Base-by-base conservation (phyloP, 2,888 invertebrate species). In the Andrena flavipes region DNA sequence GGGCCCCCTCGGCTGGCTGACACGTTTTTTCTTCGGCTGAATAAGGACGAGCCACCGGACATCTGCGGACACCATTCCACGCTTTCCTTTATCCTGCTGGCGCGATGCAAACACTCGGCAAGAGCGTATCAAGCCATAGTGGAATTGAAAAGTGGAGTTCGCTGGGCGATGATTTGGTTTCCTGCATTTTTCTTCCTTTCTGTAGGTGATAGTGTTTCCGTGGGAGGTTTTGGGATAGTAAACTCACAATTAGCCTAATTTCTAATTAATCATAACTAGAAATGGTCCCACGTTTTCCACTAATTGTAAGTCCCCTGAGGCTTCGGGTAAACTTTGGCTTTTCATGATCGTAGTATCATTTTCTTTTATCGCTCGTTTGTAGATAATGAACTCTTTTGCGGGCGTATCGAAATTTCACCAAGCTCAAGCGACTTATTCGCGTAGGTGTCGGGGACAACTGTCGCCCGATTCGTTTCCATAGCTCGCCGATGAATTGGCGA, bases 11-110 rank as follows among this genome's bases (percentile, higher is more conserved):
- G 13, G 56, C 51, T 64, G 71, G 48, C 54, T 73, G 65, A 35
- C 76, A 63, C 63, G 16, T 71, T 73, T 80, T 56, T 56, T 73
- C 6, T 23, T 29, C n/a, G 20, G 77, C 64, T 72, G 56, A 56
- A 72, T 82, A 78, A 75, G 78, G 75, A 75, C 75, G 75, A 63
- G 67, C 51, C 65, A 72, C 72, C 54, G 64, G 51, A 72, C 63
- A 51, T 51, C 59, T n/a, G 20, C 3, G 49, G 51, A 23, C 42
- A 33, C 56, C 56, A 23, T 20, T 56, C 42, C 64, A 6, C 54
- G 64, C 23, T 62, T 20, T 42, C 59, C 33, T 60, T 62, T 48
- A 30, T 42, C 10, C 16, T 3, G 35, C 8, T 29, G 42, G 7
- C 35, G 26, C 42, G 48, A 60, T 60, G 56, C 7, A 8, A 59